These are phyloP conservation scores for Lynx canadensis DNA, from an alignment of 2,113 vertebrate genomes.

Conservation along the genomic window DNA sequence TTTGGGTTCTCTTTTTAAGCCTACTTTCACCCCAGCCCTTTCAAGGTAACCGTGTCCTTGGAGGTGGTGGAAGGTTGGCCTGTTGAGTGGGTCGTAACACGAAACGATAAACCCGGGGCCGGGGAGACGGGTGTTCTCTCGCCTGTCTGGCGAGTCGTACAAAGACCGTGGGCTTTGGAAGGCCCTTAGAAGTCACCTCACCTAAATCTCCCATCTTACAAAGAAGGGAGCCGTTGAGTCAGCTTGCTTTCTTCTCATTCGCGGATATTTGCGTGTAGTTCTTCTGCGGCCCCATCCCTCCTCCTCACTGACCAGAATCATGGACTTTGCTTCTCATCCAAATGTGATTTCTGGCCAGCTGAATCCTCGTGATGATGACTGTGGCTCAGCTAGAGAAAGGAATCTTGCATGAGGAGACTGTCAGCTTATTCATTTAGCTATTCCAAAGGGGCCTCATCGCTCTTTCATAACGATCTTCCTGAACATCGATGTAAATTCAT, in stretches of 20 bases:
- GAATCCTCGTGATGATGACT: neutral
- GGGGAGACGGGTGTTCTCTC: neutral
- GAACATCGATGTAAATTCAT: slow-evolving; percentile 5
- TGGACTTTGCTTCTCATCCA: slow-evolving; percentile 15
- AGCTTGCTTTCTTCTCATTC: neutral
- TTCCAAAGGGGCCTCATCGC: neutral
- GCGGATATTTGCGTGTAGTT: neutral
- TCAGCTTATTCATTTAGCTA: neutral
- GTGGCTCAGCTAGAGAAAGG: neutral
- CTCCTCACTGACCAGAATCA: neutral
- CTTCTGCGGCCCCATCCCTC: neutral
- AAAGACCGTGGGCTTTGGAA: neutral
- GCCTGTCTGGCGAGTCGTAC: neutral
- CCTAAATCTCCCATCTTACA: neutral
- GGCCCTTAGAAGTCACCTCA: neutral
- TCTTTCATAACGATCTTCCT: slow-evolving; percentile 23
- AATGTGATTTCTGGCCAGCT: slow-evolving; percentile 17
- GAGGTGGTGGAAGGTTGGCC: neutral
- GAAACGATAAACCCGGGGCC: neutral
- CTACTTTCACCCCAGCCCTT: neutral
- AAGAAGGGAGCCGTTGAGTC: neutral
- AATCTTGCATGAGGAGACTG: neutral
- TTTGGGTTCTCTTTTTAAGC: neutral
- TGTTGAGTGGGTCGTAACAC: slow-evolving; percentile 1
- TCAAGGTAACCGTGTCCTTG: neutral